Evolutionary conservation across 2,888 invertebrate genomes (phyloP).

Genomic region (Asteroscopus sphinx): DNA sequence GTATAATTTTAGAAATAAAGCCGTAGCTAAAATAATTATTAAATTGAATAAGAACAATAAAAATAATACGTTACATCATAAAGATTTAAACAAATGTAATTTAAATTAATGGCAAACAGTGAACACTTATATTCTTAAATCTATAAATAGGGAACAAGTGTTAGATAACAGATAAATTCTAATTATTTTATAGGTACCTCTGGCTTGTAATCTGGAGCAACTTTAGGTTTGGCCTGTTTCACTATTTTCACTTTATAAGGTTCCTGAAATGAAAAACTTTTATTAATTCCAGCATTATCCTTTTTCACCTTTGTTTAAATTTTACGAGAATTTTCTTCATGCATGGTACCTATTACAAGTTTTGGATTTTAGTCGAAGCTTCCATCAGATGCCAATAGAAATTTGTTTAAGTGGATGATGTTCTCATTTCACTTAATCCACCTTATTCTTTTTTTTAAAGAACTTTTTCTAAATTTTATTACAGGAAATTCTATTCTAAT

Average conservation of each 20-base stretch:
- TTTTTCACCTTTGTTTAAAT: background rate
- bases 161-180: too few species aligned
- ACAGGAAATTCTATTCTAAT: constrained; percentile 2
- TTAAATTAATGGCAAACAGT: too few species aligned
- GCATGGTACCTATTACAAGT: too few species aligned
- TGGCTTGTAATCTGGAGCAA: constrained; percentile 81
- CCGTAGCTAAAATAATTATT: too few species aligned
- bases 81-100: too few species aligned
- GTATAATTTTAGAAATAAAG: too few species aligned
- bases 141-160: too few species aligned
- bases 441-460: too few species aligned
- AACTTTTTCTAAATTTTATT: background rate
- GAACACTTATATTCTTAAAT: too few species aligned
- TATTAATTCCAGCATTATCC: background rate
- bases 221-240: constrained; percentile 86
- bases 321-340: too few species aligned
- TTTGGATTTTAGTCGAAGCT: background rate
- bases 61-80: too few species aligned
- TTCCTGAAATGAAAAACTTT: constrained; percentile 69
- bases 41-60: too few species aligned
- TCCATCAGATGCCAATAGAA: background rate
- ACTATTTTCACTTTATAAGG: constrained; percentile 89
- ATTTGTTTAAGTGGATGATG: background rate
- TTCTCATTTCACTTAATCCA: background rate
- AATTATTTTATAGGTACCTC: constrained; percentile 69